phyloP scores from a whole-genome alignment of 2,113 vertebrate species.

The Lepus europaeus region DNA sequence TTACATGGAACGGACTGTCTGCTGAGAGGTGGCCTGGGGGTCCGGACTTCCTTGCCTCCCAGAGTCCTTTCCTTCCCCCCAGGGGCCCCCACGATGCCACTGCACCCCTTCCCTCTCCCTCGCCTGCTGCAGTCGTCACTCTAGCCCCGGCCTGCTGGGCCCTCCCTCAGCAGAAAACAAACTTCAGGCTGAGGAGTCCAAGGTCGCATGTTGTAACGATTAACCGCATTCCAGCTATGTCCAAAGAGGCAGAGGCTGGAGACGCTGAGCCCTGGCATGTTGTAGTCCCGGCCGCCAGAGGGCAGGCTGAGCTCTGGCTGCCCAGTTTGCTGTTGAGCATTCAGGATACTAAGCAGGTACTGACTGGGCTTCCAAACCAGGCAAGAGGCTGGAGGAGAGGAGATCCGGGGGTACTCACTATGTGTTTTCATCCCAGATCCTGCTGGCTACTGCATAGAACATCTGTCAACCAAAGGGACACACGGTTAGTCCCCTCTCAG shows the following conservation, averaged over 20 bases:
- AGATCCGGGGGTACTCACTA: conserved; percentile 83
- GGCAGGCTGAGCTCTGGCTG: background rate
- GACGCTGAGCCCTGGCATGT: background rate
- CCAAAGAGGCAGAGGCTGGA: background rate
- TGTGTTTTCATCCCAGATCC: conserved; percentile 78
- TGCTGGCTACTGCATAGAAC: conserved; percentile 78
- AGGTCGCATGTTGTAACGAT: conserved; percentile 12
- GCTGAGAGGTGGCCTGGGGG: background rate
- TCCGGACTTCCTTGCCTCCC: background rate
- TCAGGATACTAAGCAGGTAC: background rate
- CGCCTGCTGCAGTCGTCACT: background rate
- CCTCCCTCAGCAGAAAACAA: background rate
- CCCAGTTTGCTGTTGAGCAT: background rate
- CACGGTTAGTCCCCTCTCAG: background rate
- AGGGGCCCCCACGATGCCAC: background rate
- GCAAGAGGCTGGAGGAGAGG: background rate
- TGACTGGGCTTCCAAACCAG: background rate
- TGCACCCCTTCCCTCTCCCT: background rate
- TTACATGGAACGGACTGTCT: background rate
- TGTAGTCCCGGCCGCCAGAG: background rate
- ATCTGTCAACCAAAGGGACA: conserved; percentile 75
- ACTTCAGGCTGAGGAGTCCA: background rate
- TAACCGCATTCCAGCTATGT: conserved; percentile 9
- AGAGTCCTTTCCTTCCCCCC: background rate
- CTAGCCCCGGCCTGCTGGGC: background rate